Percentiles rank a stretch among this genome's conserved stretches.
Conservation (phyloP, 2,113 vertebrate species). For the Cichladusa arquata region DNA sequence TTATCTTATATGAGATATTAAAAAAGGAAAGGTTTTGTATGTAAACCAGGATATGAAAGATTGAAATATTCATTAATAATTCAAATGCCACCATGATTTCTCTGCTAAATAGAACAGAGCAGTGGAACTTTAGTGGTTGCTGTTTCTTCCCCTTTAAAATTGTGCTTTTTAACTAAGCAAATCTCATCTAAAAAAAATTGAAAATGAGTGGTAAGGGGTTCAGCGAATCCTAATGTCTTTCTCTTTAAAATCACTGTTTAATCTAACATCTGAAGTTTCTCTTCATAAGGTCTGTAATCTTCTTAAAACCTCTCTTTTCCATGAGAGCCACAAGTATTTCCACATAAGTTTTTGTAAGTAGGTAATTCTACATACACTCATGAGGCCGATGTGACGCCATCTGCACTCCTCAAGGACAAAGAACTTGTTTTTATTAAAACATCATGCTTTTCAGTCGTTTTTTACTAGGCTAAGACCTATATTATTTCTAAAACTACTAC, state of each 20-base stretch:
- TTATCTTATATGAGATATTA: not conserved
- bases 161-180: not conserved
- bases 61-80: not conserved
- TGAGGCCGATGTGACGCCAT: constrained; percentile 42
- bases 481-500: not conserved
- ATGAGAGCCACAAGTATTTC: constrained; percentile 20
- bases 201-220: not conserved
- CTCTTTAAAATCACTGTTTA: not conserved
- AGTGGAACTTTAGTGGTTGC: not conserved
- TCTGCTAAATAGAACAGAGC: not conserved
- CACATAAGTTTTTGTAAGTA: not conserved
- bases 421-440: constrained; percentile 24
- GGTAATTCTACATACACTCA: constrained; percentile 29
- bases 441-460: not conserved
- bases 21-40: not conserved
- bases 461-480: not conserved
- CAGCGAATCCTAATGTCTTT: not conserved
- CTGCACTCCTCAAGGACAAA: constrained; percentile 19
- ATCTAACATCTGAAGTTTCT: constrained; percentile 6
- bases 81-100: not conserved
- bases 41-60: not conserved
- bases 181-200: not conserved
- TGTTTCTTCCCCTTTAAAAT: not conserved
- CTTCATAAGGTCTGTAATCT: constrained; percentile 31
- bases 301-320: constrained; percentile 3